Conservation (phyloP, 2,113 vertebrate genomes). For the Phyllostomus discolor region DNA sequence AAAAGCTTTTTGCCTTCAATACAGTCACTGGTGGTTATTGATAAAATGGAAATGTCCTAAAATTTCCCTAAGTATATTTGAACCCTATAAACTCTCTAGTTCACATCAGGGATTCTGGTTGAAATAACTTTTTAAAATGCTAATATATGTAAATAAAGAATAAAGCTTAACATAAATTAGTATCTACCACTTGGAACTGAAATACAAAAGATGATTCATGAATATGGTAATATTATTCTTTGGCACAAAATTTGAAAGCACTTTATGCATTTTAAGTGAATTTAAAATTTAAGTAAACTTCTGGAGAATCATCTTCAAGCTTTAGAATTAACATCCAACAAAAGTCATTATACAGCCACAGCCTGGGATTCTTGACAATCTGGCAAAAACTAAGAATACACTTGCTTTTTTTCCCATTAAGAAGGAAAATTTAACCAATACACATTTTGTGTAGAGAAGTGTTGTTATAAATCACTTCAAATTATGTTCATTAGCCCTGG, state of each 20-base stretch:
- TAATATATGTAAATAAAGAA: constrained; percentile 43
- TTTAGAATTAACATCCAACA: background rate
- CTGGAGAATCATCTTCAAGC: constrained; percentile 23
- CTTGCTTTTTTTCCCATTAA: background rate
- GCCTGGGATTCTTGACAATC: constrained; percentile 16
- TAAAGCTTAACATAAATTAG: constrained; percentile 8
- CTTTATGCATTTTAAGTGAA: constrained; percentile 30
- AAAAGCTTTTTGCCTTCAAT: constrained; percentile 25
- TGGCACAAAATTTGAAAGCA: constrained; percentile 40
- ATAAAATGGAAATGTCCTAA: constrained; percentile 7
- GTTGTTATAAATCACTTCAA: background rate
- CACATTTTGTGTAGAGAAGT: background rate
- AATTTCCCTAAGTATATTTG: background rate
- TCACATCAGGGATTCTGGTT: background rate
- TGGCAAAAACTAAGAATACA: constrained; percentile 27
- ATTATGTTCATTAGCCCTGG: background rate
- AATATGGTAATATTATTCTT: constrained; percentile 45
- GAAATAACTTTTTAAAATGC: constrained; percentile 40
- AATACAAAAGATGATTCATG: constrained; percentile 50
- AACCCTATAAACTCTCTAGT: background rate
- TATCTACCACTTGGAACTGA: constrained; percentile 25
- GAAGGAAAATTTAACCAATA: background rate
- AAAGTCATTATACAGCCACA: background rate
- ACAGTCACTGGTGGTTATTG: background rate
- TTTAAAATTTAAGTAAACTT: constrained; percentile 48